Evolutionary conservation across 2,888 invertebrate species (phyloP).

Genomic region (Phlogophora meticulosa): DNA sequence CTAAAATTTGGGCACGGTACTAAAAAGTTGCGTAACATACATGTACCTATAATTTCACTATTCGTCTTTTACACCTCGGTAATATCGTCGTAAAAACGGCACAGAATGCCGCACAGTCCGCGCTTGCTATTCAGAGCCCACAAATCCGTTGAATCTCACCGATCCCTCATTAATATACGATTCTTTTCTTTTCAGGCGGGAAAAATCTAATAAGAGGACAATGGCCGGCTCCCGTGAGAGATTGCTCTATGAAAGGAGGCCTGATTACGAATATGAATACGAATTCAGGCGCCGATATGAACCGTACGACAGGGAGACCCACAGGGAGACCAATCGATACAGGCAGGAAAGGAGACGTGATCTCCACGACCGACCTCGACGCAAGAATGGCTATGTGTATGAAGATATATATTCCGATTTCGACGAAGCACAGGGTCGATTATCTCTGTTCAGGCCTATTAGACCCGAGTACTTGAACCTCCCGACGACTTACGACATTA

Average conservation of each 20-base stretch:
- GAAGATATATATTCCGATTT: conserved; percentile 90
- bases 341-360: conserved; percentile 72
- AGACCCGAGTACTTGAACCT: conserved; percentile 88
- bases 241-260: conserved; percentile 83
- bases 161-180: conserved; percentile 71
- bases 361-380: conserved; percentile 74
- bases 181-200: conserved; percentile 78
- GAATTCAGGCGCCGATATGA: conserved; percentile 77
- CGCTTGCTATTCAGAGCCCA: conserved; percentile 47
- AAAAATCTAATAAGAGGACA: conserved; percentile 75
- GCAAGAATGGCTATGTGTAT: conserved; percentile 88
- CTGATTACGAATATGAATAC: conserved; percentile 79
- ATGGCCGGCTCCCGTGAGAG: conserved; percentile 88
- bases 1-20: conserved; percentile 38
- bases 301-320: conserved; percentile 66
- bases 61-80: conserved; percentile 46
- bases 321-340: conserved; percentile 69
- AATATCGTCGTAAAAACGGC: conserved; percentile 56
- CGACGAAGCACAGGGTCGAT: conserved; percentile 87
- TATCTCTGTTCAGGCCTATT: conserved; percentile 88
- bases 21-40: conserved; percentile 50
- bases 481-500: conserved; percentile 82
- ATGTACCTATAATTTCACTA: conserved; percentile 56
- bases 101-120: conserved; percentile 40
- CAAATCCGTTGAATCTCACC: conserved; percentile 66